Evolutionary conservation across 2,888 invertebrate genomes (phyloP).

Genomic region (Alloplasta piceator): DNA sequence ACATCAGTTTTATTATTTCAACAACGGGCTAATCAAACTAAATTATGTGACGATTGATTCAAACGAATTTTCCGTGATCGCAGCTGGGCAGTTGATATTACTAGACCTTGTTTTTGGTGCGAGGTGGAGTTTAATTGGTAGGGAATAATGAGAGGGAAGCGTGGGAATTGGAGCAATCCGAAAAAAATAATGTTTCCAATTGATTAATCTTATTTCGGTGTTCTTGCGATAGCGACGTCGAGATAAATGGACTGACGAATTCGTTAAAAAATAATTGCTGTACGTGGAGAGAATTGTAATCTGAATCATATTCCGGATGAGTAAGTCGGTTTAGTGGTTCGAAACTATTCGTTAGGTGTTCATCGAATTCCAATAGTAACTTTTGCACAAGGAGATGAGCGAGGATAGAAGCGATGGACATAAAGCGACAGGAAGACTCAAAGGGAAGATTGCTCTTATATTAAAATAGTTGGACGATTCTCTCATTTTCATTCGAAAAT

Average conservation of each 20-base stretch:
- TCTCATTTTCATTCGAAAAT: constrained; percentile 57
- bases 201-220: constrained; percentile 19
- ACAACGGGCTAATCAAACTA: too few species aligned
- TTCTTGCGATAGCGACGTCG: constrained; percentile 12
- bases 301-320: constrained; percentile 51
- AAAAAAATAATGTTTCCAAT: background rate
- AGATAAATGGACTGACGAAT: constrained; percentile 48
- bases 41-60: too few species aligned
- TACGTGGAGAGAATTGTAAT: constrained; percentile 39
- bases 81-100: too few species aligned
- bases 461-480: constrained; percentile 56
- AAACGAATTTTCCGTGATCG: too few species aligned
- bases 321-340: constrained; percentile 61
- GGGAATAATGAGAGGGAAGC: too few species aligned
- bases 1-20: too few species aligned
- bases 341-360: constrained; percentile 17
- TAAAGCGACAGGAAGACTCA: constrained; percentile 5
- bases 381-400: background rate
- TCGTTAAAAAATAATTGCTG: constrained; percentile 53
- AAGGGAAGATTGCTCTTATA: constrained; percentile 35
- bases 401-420: background rate
- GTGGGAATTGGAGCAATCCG: background rate
- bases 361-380: constrained; percentile 55
- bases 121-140: too few species aligned
- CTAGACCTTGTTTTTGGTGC: too few species aligned